Base-by-base conservation (phyloP, 2,797 vertebrate species). In the Macropus fuliginosus region DNA sequence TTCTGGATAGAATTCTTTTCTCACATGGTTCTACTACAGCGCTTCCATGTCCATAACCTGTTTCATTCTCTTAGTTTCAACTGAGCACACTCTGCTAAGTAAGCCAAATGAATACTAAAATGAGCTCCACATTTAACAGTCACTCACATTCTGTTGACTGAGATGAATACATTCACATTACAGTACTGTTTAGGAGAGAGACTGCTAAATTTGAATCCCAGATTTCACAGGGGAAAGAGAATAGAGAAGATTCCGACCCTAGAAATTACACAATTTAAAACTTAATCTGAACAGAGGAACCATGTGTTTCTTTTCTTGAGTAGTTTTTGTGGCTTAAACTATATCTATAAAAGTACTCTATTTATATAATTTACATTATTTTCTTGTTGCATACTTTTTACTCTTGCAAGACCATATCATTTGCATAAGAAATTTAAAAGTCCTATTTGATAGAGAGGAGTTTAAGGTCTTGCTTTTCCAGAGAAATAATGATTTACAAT, bases 161-260 rank as follows among this genome's bases (percentile, higher is more conserved):
- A 98, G 93, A 94, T 14, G 57, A 62, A 94, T 94, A 96, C 90
- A 97, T 96, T 97, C 96, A 92, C 4, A 29, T n/a, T 95, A 93
- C 91, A 95, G 97, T 95, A 95, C 94, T 96, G 92, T 62, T 93
- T 74, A 87, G 74, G 96, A 92, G 91, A 96, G 92, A 91, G 95
- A 96, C 29, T 91, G 28, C n/a, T 55, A 56, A 89, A 92, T 93
- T 91, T 90, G 97, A 94, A 92, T 92, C 95, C 94, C 94, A 94
- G 97, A 97, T 96, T 96, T 94, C 95, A 95, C 94, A 94, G 34
- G 56, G 93, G 54, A 90, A 54, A 56, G 50, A 34, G 40, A 92
- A 94, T 1, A 91, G 59, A 93, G 95, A 96, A 97, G 91, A 29
- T 66, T 96, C 93, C 89, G 55, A 94, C 40, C 87, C 56, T 40